A percentile compares a stretch with the other conserved stretches of the same genome.
These are phyloP conservation scores for Hucho hucho DNA, from an alignment of 2,113 vertebrate genomes.

Conservation along the genomic window DNA sequence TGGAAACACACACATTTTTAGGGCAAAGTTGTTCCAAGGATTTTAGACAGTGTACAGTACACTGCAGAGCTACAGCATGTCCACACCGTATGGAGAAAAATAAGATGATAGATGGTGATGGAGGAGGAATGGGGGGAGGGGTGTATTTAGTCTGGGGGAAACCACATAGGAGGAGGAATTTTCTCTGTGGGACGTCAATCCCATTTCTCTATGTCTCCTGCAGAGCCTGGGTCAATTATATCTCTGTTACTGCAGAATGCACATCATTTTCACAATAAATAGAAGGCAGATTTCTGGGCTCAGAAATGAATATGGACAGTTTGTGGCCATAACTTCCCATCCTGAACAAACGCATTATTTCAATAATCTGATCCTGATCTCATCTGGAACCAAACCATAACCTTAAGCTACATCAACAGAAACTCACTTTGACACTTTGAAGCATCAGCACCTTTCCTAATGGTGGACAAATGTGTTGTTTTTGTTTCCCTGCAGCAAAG, in stretches of 20 bases:
- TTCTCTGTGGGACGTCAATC: constrained; percentile 66
- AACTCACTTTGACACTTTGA: constrained; percentile 71
- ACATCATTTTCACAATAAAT: constrained; percentile 52
- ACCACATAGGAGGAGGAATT: constrained; percentile 46
- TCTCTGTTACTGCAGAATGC: constrained; percentile 66
- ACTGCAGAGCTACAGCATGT: constrained; percentile 8
- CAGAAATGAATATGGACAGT: constrained; percentile 36
- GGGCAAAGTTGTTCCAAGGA: too few relatives aligned
- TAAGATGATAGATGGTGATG: constrained; percentile 60
- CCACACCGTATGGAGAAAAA: constrained; percentile 24
- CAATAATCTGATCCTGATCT: constrained; percentile 67
- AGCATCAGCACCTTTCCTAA: constrained; percentile 70
- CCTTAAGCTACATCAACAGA: constrained; percentile 67
- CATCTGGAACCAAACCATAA: constrained; percentile 66
- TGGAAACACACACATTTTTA: too few relatives aligned
- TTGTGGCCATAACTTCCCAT: constrained; percentile 49
- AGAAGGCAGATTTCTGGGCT: constrained; percentile 37
- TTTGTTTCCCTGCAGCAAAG: constrained; percentile 42
- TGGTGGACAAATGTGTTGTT: constrained; percentile 53
- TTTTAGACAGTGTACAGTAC: too few relatives aligned
- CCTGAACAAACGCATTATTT: constrained; percentile 65
- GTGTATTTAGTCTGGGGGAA: constrained; percentile 52
- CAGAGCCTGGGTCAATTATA: constrained; percentile 68
- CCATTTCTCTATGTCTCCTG: constrained; percentile 54
- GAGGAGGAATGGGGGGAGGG: constrained; percentile 37